These are phyloP conservation scores for Aphidius colemani DNA, from an alignment of 2,888 invertebrate species.

Conservation along the genomic window DNA sequence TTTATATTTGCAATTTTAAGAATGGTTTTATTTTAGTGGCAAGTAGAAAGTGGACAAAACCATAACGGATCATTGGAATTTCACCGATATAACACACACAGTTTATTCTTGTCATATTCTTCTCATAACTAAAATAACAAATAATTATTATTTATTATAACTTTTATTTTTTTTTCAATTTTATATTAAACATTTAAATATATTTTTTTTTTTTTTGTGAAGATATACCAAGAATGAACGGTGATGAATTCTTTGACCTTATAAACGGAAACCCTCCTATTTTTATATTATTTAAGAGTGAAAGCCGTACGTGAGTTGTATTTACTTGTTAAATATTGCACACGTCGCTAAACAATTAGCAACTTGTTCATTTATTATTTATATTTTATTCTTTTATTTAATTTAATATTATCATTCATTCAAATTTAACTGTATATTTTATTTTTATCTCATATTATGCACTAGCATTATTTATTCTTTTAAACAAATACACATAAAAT, in stretches of 20 bases:
- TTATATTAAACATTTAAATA: too few species aligned
- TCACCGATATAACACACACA: neutral
- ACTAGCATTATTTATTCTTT: neutral
- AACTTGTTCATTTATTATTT: constrained; percentile 17
- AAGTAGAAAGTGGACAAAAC: constrained; percentile 15
- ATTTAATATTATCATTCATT: neutral
- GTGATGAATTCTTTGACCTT: constrained; percentile 24
- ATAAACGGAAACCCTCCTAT: too few species aligned
- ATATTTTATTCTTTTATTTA: neutral
- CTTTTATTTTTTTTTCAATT: neutral
- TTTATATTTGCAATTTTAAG: too few species aligned
- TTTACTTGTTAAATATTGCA: constrained; percentile 37
- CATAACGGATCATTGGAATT: neutral
- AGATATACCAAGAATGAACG: constrained; percentile 8
- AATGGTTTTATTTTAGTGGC: too few species aligned
- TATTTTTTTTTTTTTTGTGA: neutral
- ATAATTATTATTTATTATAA: neutral
- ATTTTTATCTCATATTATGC: neutral
- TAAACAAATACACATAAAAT: neutral
- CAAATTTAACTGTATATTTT: neutral
- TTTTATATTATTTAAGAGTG: constrained; percentile 21
- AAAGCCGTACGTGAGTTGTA: constrained; percentile 30
- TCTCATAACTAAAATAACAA: too few species aligned
- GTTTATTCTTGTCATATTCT: neutral
- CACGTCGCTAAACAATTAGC: constrained; percentile 32